Evolutionary conservation across 2,113 vertebrate species (phyloP), one percentile per base, ranked within the genome.

Genomic region (Shinisaurus crocodilurus): DNA sequence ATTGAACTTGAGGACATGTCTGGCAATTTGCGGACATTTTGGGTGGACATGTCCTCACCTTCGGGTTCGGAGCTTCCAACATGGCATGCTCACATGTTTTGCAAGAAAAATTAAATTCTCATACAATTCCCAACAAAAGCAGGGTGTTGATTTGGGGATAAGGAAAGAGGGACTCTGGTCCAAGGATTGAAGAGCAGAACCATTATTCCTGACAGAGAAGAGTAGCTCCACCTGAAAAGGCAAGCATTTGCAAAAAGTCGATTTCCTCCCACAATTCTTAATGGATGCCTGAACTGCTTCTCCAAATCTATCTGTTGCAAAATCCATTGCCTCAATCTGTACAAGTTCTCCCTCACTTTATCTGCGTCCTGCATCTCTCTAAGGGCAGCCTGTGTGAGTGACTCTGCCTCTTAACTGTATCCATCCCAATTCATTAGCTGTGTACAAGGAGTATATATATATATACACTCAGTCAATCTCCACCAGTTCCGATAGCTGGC

Each of bases 351-450:
- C 83, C 82, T 85, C 25, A 72, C 89, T 91, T 85, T 93, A 93
- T 92, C 90, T 27, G 18, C 65, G 83, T 32, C 82, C 95, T 87
- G 88, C 93, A 88, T 92, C 90, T 96, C 91, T 77, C 88, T 4
- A 50, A 85, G 92, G 75, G 87, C 88, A 85, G 60, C 27, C 91
- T 94, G n/a, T n/a, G n/a, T n/a, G n/a, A n/a, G n/a, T n/a, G n/a
- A n/a, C n/a, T n/a, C n/a, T 94, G 89, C 82, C 88, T 91, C 89
- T 86, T 77, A 65, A 54, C 89, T 12, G 23, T 87, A 92, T 90
- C 90, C 60, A 74, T 87, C 82, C 81, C 69, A 74, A 69, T 93
- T 95, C 93, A 88, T 95, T 90, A 95, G 90, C 93, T 82, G 37
- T 60, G 69, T 79, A 83, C 87, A 67, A 86, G 40, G 82, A 74